Evolutionary conservation across 2,113 vertebrate genomes (phyloP).

Genomic region (Columba janthina): DNA sequence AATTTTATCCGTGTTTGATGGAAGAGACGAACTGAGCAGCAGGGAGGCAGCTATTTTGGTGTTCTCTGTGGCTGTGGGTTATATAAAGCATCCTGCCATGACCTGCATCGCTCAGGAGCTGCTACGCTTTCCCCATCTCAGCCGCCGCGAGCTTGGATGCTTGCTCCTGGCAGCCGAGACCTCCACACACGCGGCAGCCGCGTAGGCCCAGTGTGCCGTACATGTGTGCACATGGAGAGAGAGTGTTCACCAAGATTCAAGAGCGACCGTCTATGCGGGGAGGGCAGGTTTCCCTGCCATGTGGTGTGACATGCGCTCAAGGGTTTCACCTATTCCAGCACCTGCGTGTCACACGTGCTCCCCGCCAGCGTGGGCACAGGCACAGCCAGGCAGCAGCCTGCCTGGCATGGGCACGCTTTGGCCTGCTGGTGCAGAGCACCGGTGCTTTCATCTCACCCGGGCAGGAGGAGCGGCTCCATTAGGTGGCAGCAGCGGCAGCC

Average conservation of each 20-base stretch:
- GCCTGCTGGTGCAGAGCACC: not conserved
- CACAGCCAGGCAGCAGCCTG: not conserved
- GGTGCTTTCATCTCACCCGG: not conserved
- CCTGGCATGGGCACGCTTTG: not conserved
- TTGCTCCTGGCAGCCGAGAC: not conserved
- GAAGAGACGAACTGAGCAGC: conserved; percentile 91
- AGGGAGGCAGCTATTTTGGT: conserved; percentile 92
- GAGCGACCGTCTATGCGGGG: fast-evolving
- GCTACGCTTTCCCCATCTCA: conserved; percentile 27
- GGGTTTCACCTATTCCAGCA: fast-evolving
- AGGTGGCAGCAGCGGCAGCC: conserved; percentile 20
- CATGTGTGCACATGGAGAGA: fast-evolving
- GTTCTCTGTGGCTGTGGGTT: conserved; percentile 78
- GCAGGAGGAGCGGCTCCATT: not conserved
- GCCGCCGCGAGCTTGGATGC: conserved; percentile 31
- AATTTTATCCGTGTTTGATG: conserved; percentile 94
- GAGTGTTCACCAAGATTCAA: not conserved
- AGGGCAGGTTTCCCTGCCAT: not conserved
- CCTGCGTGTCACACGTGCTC: not conserved
- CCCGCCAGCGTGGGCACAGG: not conserved
- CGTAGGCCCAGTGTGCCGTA: not conserved
- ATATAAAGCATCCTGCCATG: conserved; percentile 80
- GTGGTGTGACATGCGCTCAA: fast-evolving
- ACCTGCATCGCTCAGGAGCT: conserved; percentile 70
- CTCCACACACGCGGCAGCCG: fast-evolving